Base-by-base conservation (phyloP, 2,888 invertebrate species). In the Drosophila hamatofila region DNA sequence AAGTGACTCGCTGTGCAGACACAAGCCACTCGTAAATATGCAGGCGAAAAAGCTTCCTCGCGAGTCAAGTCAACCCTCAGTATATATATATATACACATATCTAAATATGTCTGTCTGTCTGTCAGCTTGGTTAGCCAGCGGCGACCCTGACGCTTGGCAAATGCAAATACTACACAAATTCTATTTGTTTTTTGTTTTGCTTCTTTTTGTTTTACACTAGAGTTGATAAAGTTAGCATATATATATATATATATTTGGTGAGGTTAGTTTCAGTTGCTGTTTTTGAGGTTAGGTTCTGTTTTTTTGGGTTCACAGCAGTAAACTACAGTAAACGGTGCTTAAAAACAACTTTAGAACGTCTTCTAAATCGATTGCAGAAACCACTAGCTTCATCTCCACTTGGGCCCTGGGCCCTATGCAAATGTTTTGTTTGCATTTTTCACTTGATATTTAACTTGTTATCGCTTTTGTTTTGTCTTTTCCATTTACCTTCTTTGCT, bases 381-480 rank as follows among this genome's bases (percentile, higher is more conserved):
- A 7, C 16, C 18, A 3, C 11, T 35, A 4, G 12, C 9, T 12
- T 7, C n/a, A 27, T n/a, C 35, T 6, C 6, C 2, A 18, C 18
- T 2, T 8, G 16, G 0, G 35, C 1, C 14, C 16, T 16, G 14
- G 35, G 35, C 35, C 14, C 66, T 84, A 87, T 89, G 88, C 82
- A 87, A 89, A 86, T 87, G 78, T 78, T 81, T 81, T 76, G 69
- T 76, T 88, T 82, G 88, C 76, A 79, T 83, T 87, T 81, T 81
- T 69, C 66, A 79, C 87, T 88, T 80, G 70, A 84, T 81, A 81
- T 83, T 87, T 83, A 87, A 82, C 72, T 80, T 82, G 80, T 74
- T 76, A 70, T 71, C 76, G 70, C 67, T 69, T 70, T 59, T 66
- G 67, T 72, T 72, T 73, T 54, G 44, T 39, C 37, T 48, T 35